Conservation (phyloP, 1,140 invertebrate species). For the Cotesia chilonis region DNA sequence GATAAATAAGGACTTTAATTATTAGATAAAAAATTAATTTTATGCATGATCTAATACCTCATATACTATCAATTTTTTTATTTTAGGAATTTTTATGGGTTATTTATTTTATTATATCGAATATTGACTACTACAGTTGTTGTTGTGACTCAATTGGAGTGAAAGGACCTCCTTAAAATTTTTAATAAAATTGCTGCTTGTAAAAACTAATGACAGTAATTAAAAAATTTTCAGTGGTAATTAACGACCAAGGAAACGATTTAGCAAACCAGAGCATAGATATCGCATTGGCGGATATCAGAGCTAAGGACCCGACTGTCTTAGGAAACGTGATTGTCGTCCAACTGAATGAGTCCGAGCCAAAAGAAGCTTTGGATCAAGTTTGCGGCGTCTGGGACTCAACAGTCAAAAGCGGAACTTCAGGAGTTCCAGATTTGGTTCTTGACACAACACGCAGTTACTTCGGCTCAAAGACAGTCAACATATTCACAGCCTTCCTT, state of each 20-base stretch:
- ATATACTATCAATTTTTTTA: too few relatives aligned
- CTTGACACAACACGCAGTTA: constrained; percentile 83
- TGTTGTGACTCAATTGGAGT: too few relatives aligned
- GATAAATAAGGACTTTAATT: too few relatives aligned
- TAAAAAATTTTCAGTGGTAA: constrained; percentile 48
- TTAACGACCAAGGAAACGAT: constrained; percentile 53
- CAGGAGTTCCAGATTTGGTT: constrained; percentile 77
- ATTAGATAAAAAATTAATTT: too few relatives aligned
- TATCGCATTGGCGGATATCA: constrained; percentile 49
- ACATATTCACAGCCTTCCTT: constrained; percentile 80
- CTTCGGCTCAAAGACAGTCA: constrained; percentile 81
- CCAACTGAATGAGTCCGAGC: constrained; percentile 50
- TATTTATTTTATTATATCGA: too few relatives aligned
- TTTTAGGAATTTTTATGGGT: too few relatives aligned
- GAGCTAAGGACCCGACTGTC: constrained; percentile 45
- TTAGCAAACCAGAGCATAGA: constrained; percentile 54
- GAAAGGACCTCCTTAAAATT: too few relatives aligned
- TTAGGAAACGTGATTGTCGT: constrained; percentile 52
- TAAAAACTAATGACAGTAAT: too few relatives aligned
- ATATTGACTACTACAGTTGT: too few relatives aligned
- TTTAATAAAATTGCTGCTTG: not conserved
- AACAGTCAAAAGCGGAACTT: constrained; percentile 44
- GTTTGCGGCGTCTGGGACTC: constrained; percentile 54
- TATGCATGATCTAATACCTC: too few relatives aligned
- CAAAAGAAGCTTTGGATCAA: constrained; percentile 43